A percentile compares a stretch with the other conserved stretches of the same genome.
Evolutionary conservation across 2,113 vertebrate genomes (phyloP).

Genomic region (Proteles cristata): DNA sequence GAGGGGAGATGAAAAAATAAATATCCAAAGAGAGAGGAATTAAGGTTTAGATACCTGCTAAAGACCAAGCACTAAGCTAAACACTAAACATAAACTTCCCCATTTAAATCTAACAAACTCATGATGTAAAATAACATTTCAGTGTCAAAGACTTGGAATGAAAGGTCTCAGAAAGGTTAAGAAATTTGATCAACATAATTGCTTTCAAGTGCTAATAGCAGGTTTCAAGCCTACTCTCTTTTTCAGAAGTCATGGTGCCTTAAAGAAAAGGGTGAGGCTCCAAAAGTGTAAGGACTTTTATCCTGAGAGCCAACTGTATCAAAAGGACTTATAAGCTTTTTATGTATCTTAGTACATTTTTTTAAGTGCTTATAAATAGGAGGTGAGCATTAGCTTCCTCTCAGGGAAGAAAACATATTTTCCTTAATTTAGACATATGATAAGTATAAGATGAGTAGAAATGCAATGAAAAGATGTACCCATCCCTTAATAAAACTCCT

Average conservation of each 20-base stretch:
- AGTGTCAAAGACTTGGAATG: background rate
- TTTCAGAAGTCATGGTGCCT: background rate
- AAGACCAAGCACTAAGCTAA: background rate
- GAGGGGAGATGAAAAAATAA: background rate
- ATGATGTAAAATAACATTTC: background rate
- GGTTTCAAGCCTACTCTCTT: background rate
- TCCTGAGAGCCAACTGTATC: constrained; percentile 4
- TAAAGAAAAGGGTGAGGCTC: background rate
- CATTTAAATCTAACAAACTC: background rate
- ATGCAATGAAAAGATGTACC: background rate
- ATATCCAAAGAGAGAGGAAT: constrained; percentile 35
- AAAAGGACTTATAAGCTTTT: background rate
- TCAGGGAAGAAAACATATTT: constrained; percentile 10
- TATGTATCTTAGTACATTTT: background rate
- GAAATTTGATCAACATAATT: background rate
- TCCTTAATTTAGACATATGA: background rate
- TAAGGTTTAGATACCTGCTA: background rate
- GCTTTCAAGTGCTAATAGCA: background rate
- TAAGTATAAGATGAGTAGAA: constrained; percentile 18
- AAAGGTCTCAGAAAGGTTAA: background rate
- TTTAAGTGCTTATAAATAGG: background rate
- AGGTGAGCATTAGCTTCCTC: background rate
- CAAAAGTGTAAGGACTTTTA: background rate
- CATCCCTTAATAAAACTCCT: background rate
- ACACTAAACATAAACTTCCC: background rate